Percentiles rank a stretch among this genome's conserved stretches.
Evolutionary conservation across 2,888 invertebrate genomes (phyloP).

Genomic region (Ichneumon xanthorius): DNA sequence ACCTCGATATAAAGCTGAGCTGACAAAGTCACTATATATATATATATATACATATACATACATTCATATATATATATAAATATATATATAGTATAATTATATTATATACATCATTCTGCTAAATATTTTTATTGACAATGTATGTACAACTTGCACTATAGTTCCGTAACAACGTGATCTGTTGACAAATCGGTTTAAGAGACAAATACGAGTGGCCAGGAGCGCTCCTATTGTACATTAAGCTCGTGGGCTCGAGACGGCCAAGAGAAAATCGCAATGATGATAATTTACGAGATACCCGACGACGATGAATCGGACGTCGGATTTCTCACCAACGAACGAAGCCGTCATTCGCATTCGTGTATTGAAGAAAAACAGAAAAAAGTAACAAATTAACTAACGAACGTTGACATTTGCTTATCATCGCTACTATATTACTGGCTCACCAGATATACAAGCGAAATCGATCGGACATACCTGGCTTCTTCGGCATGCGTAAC

Average conservation of each 20-base stretch:
- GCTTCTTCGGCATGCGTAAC: conserved; percentile 20
- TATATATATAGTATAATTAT: conserved; percentile 32
- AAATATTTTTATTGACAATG: conserved; percentile 66
- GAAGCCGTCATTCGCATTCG: conserved; percentile 44
- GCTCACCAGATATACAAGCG: conserved; percentile 24
- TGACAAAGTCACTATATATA: conserved; percentile 31
- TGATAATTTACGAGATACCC: not conserved
- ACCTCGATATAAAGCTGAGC: conserved; percentile 29
- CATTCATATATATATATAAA: not conserved
- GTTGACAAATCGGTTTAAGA: conserved; percentile 25
- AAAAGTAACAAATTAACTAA: not conserved
- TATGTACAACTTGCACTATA: conserved; percentile 69
- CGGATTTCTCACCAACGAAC: not conserved
- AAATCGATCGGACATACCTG: conserved; percentile 21
- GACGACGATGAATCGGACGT: not conserved
- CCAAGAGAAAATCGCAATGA: not conserved
- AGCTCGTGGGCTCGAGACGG: conserved; percentile 28
- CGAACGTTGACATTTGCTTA: conserved; percentile 32
- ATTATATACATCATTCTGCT: conserved; percentile 57
- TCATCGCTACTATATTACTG: conserved; percentile 29
- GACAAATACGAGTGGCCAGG: conserved; percentile 43
- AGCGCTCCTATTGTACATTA: conserved; percentile 53
- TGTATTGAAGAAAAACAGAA: conserved; percentile 6
- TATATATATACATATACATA: not conserved
- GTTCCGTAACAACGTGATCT: conserved; percentile 52